phyloP scores from a whole-genome alignment of 2,888 invertebrate genomes.

The Pterobdella sp. region DNA sequence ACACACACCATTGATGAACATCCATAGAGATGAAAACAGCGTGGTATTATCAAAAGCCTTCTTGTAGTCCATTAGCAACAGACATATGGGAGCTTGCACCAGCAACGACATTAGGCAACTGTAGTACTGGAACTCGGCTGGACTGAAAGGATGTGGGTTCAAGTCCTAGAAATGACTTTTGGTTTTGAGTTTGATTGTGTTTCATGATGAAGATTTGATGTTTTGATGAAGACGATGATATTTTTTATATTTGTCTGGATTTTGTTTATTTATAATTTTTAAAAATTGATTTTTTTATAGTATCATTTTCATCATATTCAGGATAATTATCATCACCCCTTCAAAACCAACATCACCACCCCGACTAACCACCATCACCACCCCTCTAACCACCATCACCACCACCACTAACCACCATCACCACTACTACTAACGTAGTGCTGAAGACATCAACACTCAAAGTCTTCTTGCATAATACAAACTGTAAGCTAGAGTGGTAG shows the following conservation, averaged over 20 bases:
- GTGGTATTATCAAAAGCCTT: constrained; percentile 52
- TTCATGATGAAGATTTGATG: background rate
- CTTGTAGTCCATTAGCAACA: constrained; percentile 61
- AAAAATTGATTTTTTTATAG: too few species aligned
- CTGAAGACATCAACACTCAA: constrained; percentile 67
- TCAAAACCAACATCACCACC: background rate
- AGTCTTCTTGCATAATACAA: constrained; percentile 70
- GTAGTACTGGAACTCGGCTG: constrained; percentile 71
- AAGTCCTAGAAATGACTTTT: too few species aligned
- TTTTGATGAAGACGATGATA: too few species aligned
- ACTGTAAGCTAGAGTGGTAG: constrained; percentile 62
- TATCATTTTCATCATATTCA: too few species aligned
- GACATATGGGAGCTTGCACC: constrained; percentile 65
- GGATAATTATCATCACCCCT: too few species aligned
- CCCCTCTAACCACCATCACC: too few species aligned
- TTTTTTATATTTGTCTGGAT: too few species aligned
- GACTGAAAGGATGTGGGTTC: constrained; percentile 53
- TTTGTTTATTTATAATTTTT: too few species aligned
- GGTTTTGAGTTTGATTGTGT: background rate
- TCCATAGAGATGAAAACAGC: constrained; percentile 55
- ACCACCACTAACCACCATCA: too few species aligned
- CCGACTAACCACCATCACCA: too few species aligned
- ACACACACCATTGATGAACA: constrained; percentile 60
- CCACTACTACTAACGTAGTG: constrained; percentile 66
- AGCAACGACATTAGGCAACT: constrained; percentile 67